Evolutionary conservation across 2,113 vertebrate genomes (phyloP).

Genomic region (Zosterops lateralis): DNA sequence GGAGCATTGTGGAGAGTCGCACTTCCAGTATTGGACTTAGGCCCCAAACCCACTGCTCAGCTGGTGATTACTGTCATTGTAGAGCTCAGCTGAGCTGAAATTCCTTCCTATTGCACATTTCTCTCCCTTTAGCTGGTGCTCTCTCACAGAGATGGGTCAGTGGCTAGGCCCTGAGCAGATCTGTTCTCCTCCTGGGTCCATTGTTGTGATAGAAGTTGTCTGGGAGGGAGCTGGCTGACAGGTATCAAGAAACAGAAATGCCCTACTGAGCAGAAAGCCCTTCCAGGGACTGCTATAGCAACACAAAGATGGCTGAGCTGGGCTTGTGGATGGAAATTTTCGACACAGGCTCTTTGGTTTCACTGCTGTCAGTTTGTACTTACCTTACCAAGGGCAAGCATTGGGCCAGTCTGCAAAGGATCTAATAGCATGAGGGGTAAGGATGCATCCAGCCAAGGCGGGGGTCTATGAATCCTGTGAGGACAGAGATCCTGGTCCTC

Average conservation of each 20-base stretch:
- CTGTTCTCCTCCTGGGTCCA: neutral
- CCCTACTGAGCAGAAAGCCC: neutral
- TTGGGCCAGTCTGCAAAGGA: neutral
- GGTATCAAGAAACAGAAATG: neutral
- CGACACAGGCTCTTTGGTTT: neutral
- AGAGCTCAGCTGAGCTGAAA: neutral
- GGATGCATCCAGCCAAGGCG: neutral
- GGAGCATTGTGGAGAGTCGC: neutral
- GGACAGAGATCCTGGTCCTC: neutral
- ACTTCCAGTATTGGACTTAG: neutral
- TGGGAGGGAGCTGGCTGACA: neutral
- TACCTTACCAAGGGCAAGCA: neutral
- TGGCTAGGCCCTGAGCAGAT: neutral
- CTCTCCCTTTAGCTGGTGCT: neutral
- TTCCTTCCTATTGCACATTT: neutral
- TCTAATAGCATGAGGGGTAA: neutral
- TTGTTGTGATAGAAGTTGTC: neutral
- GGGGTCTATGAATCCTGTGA: neutral
- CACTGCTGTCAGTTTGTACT: neutral
- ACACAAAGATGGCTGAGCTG: neutral
- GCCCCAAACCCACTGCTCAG: neutral
- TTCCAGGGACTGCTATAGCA: slow-evolving; percentile 9
- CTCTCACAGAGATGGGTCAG: neutral
- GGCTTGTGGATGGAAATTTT: neutral
- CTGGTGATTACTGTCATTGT: neutral